Percentiles rank a stretch among this genome's conserved stretches.
phyloP scores from a whole-genome alignment of 2,888 invertebrate species.

The Lydus trimaculatus region DNA sequence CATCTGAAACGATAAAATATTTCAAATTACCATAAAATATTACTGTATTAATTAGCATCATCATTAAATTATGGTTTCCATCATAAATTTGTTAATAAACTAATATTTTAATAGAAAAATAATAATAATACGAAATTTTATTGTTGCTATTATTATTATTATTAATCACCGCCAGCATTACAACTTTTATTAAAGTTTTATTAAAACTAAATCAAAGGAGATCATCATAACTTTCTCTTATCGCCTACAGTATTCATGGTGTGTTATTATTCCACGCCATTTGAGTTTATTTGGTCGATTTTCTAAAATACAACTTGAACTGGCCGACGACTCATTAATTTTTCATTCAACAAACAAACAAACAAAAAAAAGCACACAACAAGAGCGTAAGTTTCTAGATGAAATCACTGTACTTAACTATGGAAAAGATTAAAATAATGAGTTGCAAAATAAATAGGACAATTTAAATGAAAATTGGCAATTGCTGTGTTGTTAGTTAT shows the following conservation, averaged over 20 bases:
- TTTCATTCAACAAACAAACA: conserved; percentile 26
- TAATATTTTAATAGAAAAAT: neutral
- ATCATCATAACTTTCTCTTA: conserved; percentile 51
- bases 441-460: neutral
- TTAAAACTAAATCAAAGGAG: conserved; percentile 47
- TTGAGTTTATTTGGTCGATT: conserved; percentile 35
- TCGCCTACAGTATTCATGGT: conserved; percentile 44
- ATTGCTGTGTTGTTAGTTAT: neutral
- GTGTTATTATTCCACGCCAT: conserved; percentile 43
- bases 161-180: conserved; percentile 23
- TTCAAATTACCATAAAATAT: neutral
- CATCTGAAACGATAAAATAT: neutral
- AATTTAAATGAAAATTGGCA: neutral
- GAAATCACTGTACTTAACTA: neutral
- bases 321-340: conserved; percentile 38
- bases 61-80: neutral
- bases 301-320: conserved; percentile 25
- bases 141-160: conserved; percentile 4
- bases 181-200: neutral
- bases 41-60: neutral
- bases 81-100: neutral
- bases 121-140: neutral
- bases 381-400: neutral
- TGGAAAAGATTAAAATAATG: neutral
- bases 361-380: neutral